Conservation (phyloP, 2,113 vertebrate species). For the Oreocharis arfaki region DNA sequence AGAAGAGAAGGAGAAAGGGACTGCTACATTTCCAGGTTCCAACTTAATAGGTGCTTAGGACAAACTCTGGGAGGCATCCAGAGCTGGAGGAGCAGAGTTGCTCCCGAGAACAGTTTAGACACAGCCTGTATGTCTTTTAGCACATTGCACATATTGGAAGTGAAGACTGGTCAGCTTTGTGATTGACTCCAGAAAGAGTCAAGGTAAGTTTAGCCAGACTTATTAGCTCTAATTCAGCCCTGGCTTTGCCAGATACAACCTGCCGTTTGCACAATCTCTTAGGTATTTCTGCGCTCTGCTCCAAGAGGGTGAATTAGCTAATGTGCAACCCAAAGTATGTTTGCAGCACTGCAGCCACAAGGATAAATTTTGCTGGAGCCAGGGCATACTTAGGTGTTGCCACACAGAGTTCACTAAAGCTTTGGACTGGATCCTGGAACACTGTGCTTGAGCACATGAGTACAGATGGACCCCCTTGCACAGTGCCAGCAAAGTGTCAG, state of each 20-base stretch:
- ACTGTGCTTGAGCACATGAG: background rate
- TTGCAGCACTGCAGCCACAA: conserved; percentile 22
- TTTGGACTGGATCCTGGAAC: conserved; percentile 30
- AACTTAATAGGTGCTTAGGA: background rate
- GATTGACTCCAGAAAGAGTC: conserved; percentile 45
- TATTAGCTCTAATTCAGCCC: background rate
- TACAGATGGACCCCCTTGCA: background rate
- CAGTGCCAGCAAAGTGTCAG: conserved; percentile 32
- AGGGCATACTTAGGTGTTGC: background rate
- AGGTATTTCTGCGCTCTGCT: conserved; percentile 47
- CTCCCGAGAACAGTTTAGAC: background rate
- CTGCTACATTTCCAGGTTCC: background rate
- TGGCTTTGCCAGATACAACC: conserved; percentile 29
- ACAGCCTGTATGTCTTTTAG: background rate
- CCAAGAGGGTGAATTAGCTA: conserved; percentile 32
- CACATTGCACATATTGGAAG: background rate
- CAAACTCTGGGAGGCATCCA: background rate
- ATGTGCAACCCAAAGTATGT: conserved; percentile 32
- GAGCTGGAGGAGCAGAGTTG: background rate
- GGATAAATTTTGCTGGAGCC: background rate
- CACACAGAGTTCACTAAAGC: background rate
- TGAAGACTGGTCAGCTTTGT: conserved; percentile 6
- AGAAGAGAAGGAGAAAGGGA: background rate
- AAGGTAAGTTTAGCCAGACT: conserved; percentile 25
- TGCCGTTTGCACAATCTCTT: conserved; percentile 21